Base-by-base conservation (phyloP, 2,888 invertebrate genomes). In the Amphipyra berbera region DNA sequence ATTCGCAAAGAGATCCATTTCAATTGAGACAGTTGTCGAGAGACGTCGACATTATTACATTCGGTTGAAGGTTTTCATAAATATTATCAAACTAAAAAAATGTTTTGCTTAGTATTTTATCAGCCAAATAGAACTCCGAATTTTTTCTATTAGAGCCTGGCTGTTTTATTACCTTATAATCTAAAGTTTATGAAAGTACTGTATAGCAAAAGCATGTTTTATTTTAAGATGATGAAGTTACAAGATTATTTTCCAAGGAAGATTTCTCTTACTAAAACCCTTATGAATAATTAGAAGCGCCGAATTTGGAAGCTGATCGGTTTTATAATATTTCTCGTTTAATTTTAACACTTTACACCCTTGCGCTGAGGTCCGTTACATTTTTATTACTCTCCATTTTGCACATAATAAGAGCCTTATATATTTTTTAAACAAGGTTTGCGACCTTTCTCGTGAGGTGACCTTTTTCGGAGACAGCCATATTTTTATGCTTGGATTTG, bases 381-480 rank as follows among this genome's bases (percentile, higher is more conserved):
- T 55, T 72, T 68, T 72, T 60, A 71, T 65, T 52, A 38, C 14
- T 21, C 33, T 33, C 44, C 14, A 38, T 55, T 67, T 71, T 27
- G 47, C 10, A 46, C 48, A 49, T 40, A 61, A 33, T 58, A 37
- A 21, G 65, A 21, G 15, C 33, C 50, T 3, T 21, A 47, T 63
- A 60, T 47, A 44, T 61, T 54, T 49, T 55, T 59, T 69, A 61
- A 71, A 62, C 41, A 67, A 76, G 63, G 33, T 27, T 21, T 45
- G 37, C 37, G 52, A 76, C 73, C 69, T 71, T 66, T 48, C 27
- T 38, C 14, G 13, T 37, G n/a, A 48, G 42, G 35, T 52, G 61
- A 71, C 67, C 67, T 65, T 79, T 68, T 68, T 53, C 37, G 13
- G n/a, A 68, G 57, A 38, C 49, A 27, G 35, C 35, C 56, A 37